Evolutionary conservation across 2,888 invertebrate genomes (phyloP), one percentile per base, ranked within the genome.

Genomic region (Eumerus sabulonum): DNA sequence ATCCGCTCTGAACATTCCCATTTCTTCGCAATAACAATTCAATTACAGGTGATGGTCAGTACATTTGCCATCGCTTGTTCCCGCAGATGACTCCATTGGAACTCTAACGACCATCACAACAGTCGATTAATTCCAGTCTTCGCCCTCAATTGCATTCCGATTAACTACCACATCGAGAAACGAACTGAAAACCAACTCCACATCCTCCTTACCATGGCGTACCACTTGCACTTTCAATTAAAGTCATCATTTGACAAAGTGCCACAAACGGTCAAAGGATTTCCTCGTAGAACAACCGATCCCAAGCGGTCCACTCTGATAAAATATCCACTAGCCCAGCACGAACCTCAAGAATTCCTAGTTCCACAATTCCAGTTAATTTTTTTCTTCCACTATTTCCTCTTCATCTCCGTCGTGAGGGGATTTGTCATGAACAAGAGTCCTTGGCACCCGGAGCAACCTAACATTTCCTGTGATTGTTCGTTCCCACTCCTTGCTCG

Each of bases 341-440:
- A 1, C 35, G 12, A 38, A 56, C 56, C 56, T 45, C 42, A 62
- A 57, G 50, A 57, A 57, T 45, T 68, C 38, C 45, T 11, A 50
- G 16, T 9, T n/a, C 48, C 19, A 45, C 44, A 35, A 56, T 50
- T 50, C 14, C 45, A 44, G 13, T 38, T 62, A 36, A 14, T 62
- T 45, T n/a, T 27, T 13, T 16, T 9, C 27, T 11, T 9, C 14
- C 7, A 9, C 44, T 12, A 42, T n/a, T n/a, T 12, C 27, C n/a
- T 17, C 50, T 27, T 27, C 27, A 7, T 27, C 27, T 27, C 7
- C 27, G 7, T 7, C 27, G 27, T 4, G 9, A 63, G 47, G 62
- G 57, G 27, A 76, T 64, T 76, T 76, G 63, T 63, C 70, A 76
- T 76, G 57, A 50, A 59, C 68, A 68, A 44, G 13, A 16, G 38